These are phyloP conservation scores for Sebastolobus alascanus DNA, from an alignment of 2,797 vertebrate species.

Conservation along the genomic window DNA sequence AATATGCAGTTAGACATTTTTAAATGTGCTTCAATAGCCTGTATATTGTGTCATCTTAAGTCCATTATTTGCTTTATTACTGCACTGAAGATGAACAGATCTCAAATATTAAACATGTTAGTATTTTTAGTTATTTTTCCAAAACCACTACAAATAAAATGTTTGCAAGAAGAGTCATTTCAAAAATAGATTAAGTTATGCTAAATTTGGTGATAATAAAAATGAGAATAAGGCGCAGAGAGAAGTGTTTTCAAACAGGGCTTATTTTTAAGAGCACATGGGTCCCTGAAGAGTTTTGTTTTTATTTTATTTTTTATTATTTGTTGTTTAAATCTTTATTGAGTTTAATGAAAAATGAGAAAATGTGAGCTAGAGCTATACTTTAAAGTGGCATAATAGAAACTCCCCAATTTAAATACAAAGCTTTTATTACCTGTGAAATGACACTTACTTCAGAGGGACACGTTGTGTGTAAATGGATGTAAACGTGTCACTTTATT, in stretches of 20 bases:
- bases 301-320: background rate
- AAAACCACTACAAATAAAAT: background rate
- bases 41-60: background rate
- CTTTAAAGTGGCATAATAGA: slow-evolving; percentile 21
- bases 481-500: slow-evolving; percentile 39
- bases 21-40: background rate
- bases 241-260: background rate
- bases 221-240: background rate
- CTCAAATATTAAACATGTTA: background rate
- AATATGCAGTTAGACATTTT: background rate
- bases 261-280: slow-evolving; percentile 22
- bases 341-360: slow-evolving; percentile 3
- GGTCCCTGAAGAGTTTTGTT: background rate
- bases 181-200: background rate
- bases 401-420: slow-evolving; percentile 78
- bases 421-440: slow-evolving; percentile 70
- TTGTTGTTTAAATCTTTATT: slow-evolving; percentile 22
- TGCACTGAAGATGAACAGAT: background rate
- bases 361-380: background rate
- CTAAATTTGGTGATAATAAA: background rate
- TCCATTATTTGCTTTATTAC: background rate
- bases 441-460: slow-evolving; percentile 33
- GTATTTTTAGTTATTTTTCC: background rate
- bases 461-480: slow-evolving; percentile 72
- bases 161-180: background rate